These are phyloP conservation scores for Parazoanthus atlanticus DNA, from an alignment of 92 coral and sea anemone species.

Conservation along the genomic window DNA sequence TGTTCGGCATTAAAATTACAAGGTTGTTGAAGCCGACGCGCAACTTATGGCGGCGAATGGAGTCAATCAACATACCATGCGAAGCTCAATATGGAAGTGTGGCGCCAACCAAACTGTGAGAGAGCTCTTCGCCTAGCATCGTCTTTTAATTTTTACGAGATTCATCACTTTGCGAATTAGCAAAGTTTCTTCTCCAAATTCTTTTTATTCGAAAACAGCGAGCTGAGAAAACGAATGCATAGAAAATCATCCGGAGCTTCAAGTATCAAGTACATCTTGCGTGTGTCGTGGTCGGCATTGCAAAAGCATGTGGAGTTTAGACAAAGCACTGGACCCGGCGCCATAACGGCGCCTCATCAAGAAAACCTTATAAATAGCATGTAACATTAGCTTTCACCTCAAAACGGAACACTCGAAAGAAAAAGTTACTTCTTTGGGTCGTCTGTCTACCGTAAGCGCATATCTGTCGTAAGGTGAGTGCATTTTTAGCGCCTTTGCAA, in stretches of 20 bases:
- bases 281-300: constrained; percentile 92
- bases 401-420: constrained; percentile 79
- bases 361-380: constrained; percentile 91
- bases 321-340: constrained; percentile 97
- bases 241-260: constrained; percentile 36
- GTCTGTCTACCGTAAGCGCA: constrained; percentile 56
- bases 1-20: constrained; percentile 50
- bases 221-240: constrained; percentile 46
- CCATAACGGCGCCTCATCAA: constrained; percentile 92
- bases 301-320: constrained; percentile 90
- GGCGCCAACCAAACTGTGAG: constrained; percentile 80
- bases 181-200: neutral
- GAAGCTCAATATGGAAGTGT: constrained; percentile 66
- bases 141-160: neutral
- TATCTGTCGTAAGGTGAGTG: constrained; percentile 70
- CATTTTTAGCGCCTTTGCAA: constrained; percentile 62
- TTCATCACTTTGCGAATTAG: neutral
- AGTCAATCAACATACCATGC: constrained; percentile 79
- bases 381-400: constrained; percentile 86
- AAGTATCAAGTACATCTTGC: constrained; percentile 92
- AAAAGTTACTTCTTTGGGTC: constrained; percentile 65
- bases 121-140: constrained; percentile 2
- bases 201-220: neutral
- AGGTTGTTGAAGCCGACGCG: constrained; percentile 32
- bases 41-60: constrained; percentile 61